Conservation (phyloP, 2,888 invertebrate species). For the Dusona sp. region DNA sequence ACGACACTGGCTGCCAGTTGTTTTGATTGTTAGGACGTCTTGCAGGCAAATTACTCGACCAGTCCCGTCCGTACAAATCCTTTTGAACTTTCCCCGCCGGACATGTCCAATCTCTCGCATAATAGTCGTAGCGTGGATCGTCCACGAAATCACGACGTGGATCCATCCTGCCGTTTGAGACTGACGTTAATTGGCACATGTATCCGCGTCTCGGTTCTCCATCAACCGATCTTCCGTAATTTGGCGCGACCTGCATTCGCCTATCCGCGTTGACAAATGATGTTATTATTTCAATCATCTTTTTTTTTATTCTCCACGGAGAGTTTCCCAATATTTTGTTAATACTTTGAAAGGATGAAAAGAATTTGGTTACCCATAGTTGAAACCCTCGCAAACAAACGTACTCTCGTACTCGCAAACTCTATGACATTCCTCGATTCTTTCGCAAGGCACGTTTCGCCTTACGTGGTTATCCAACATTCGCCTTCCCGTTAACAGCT, state of each 20-base stretch:
- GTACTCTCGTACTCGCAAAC: constrained; percentile 91
- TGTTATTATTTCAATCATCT: background rate
- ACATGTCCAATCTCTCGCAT: constrained; percentile 91
- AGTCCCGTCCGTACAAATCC: background rate
- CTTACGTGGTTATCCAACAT: constrained; percentile 89
- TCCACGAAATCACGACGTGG: constrained; percentile 88
- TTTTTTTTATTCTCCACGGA: background rate
- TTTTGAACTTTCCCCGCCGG: constrained; percentile 25
- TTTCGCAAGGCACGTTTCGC: constrained; percentile 89
- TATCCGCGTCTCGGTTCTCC: constrained; percentile 32
- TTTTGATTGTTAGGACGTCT: constrained; percentile 1
- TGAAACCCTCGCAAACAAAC: constrained; percentile 93
- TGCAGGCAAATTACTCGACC: constrained; percentile 18
- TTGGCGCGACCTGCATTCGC: background rate
- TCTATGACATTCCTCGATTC: constrained; percentile 90
- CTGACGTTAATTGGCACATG: constrained; percentile 69
- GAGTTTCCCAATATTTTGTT: background rate
- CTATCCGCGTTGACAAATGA: background rate
- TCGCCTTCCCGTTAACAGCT: constrained; percentile 91
- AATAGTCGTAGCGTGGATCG: constrained; percentile 92
- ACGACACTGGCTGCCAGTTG: constrained; percentile 19
- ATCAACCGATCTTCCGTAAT: background rate
- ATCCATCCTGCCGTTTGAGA: constrained; percentile 88
- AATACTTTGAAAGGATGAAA: background rate
- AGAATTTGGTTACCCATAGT: constrained; percentile 88